These are phyloP conservation scores for Urophycis tenuis DNA, from an alignment of 2,797 vertebrate species.

Conservation along the genomic window DNA sequence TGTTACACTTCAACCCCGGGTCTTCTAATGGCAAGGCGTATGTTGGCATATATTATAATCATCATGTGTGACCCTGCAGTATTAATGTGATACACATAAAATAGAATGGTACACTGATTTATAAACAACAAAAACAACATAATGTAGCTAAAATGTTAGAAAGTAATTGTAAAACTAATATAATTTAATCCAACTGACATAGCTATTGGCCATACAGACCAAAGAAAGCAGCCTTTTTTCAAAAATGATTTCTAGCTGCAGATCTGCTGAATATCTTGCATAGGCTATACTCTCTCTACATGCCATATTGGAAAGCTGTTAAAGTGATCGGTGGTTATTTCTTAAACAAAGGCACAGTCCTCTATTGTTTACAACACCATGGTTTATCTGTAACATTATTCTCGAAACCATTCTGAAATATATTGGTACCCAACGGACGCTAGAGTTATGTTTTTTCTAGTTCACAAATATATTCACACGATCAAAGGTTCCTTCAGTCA, in stretches of 20 bases:
- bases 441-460: not conserved
- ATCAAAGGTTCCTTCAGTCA: too few relatives aligned
- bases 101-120: not conserved
- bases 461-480: not conserved
- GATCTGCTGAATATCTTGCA: not conserved
- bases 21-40: too few relatives aligned
- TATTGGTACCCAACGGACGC: not conserved
- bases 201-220: not conserved
- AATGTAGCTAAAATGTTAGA: not conserved
- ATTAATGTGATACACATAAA: not conserved
- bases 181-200: not conserved
- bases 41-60: too few relatives aligned
- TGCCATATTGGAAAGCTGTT: not conserved
- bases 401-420: not conserved
- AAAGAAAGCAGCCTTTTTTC: not conserved
- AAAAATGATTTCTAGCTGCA: not conserved
- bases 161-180: not conserved
- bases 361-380: not conserved
- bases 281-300: not conserved
- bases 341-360: not conserved
- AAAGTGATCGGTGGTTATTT: not conserved
- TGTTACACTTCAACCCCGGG: not conserved
- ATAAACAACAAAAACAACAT: not conserved
- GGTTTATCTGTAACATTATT: not conserved
- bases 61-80: not conserved